Evolutionary conservation across 2,888 invertebrate genomes (phyloP), one percentile per base, ranked within the genome.

Genomic region (Cephus nigrinus): DNA sequence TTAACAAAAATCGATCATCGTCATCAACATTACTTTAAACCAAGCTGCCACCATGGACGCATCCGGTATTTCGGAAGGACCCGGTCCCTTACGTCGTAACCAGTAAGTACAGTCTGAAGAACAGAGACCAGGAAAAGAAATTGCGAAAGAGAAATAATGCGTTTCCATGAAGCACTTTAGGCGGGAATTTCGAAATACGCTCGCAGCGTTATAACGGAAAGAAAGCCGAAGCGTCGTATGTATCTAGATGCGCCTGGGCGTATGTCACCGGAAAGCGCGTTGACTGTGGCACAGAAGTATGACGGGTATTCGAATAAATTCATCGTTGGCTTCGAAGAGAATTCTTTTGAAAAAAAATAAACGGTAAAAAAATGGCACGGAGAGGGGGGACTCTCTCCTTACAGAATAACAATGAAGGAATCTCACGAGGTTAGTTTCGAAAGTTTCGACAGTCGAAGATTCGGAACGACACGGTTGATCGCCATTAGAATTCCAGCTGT

Each of bases 151-250:
- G 9, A 55, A 55, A 23, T 55, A 23, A 55, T 55, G 55, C 55
- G 55, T 23, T 71, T 32, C 11, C 71, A 71, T 71, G 4, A 23
- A 33, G 12, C 33, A 71, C 31, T 33, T 33, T 11, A 9, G 30
- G 31, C 71, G 71, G 71, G 9, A 33, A 71, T 71, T 71, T 71
- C 71, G 71, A 71, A 71, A 55, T 55, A 55, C 55, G 23, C 55
- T 55, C 55, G 32, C 69, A 71, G 76, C 76, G 74, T 80, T 82
- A 79, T 82, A 84, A 85, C 82, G 82, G 80, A 74, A 72, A 73
- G 75, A 71, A 31, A 30, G 0, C 9, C 55, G 35, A 15, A 23
- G 23, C 9, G 55, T 9, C 23, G 23, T 55, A 23, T 55, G 55
- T 55, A n/a, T n/a, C n/a, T n/a, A 55, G 55, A 23, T 55, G 55